Base-by-base conservation (phyloP, 2,113 vertebrate species). In the Mustelus asterias region DNA sequence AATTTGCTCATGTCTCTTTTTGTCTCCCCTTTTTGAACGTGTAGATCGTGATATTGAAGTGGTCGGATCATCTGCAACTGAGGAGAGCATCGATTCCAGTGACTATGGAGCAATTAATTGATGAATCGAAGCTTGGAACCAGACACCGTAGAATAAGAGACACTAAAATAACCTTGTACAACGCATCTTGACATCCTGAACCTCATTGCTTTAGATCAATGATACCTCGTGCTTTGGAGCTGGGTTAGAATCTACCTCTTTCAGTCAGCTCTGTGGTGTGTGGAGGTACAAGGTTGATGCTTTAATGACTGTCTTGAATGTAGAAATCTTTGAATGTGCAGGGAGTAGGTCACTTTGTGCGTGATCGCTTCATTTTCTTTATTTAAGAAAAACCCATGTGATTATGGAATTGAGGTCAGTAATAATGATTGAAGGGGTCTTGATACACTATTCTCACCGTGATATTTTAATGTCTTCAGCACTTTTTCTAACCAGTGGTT, bases 71-170 rank as follows among this genome's bases (percentile, higher is more conserved):
- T 22, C 89, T 41, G 4, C 89, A 37, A 65, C 33, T 93, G 58
- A 92, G 89, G 63, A 67, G 89, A 65, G 63, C 14, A 24, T 10
- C 1, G 16, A 93, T 8, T 93, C 60, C n/a, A 9, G 16, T 93
- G 89, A 93, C 60, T 93, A 93, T 41, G 63, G 89, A 93, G 37
- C n/a, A 37, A 93, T 93, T 37, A 93, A 93, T 24, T 93, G 60
- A 65, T 65, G 60, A 58, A 65, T 29, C n/a, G 18, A 54, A 65
- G 14, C 60, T 41, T 14, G 24, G 2, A 4, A 0, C 58, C n/a
- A 37, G 6, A 63, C 33, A 20, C 14, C 14, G 44, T 20, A 18
- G n/a, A 18, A 37, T 63, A 33, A 1, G 54, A 18, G 33, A 90
- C 44, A 26, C 86, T 44, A 54, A 54, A 88, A 48, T 22, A 48